Base-by-base conservation (phyloP, 2,888 invertebrate genomes). In the Erebia aethiops region DNA sequence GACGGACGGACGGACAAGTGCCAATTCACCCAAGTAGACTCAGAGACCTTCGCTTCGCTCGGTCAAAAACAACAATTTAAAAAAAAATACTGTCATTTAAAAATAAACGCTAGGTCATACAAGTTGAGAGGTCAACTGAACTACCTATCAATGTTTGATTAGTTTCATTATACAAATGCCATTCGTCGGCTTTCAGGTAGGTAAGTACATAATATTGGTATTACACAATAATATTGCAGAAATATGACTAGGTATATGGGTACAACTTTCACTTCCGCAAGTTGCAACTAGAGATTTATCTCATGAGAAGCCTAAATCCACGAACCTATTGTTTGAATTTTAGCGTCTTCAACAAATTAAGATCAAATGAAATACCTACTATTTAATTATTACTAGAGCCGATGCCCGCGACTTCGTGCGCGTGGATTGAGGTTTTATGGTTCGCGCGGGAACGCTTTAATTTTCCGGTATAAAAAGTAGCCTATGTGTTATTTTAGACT, bases 221-320 rank as follows among this genome's bases (percentile, higher is more conserved):
- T 46, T 61, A 9, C 61, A 43, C 46, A 61, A 61, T 18, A 61
- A 18, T 46, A 18, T 61, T 61, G 18, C 41, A 65, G 52, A 35
- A 14, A 56, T 51, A 41, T 26, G 49, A n/a, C 58, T 73, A 52
- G 11, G 14, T 69, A 70, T 21, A 43, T 70, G 71, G 76, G 71
- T 74, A 74, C 71, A 51, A 73, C 77, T 74, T 75, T 79, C 78
- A 79, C 76, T 77, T 75, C 78, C 77, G 67, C 26, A 72, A 78
- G 70, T 54, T 10, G 18, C 54, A 54, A 18, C 54, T 10, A 54
- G 16, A 78, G 78, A 78, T 80, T 78, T 56, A 65, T 67, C 69
- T 73, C 69, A 74, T 72, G 72, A 76, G 71, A 74, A 67, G 52
- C 67, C 35, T 69, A 18, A 51, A 69, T 35, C 61, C 51, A n/a